These are phyloP conservation scores for Leucoraja ocellata DNA, from an alignment of 2,797 vertebrate genomes.

Conservation along the genomic window DNA sequence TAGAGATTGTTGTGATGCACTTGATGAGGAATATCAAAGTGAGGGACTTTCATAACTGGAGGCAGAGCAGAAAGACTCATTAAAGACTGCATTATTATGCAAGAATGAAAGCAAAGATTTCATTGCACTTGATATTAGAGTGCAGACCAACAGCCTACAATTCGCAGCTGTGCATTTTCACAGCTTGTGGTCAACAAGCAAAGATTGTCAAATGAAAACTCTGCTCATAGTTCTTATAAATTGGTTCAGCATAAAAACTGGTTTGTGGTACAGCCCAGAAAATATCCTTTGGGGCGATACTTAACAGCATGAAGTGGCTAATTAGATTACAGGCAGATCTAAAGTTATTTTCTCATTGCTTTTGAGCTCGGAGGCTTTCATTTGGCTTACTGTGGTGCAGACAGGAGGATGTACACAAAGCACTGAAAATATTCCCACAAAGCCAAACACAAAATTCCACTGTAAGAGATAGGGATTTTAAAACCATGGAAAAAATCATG, in stretches of 20 bases:
- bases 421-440: neutral
- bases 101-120: neutral
- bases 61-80: neutral
- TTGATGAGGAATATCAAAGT: neutral
- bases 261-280: neutral
- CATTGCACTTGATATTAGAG: neutral
- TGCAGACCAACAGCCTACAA: neutral
- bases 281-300: constrained; percentile 12
- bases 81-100: neutral
- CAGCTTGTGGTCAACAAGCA: constrained; percentile 23
- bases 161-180: neutral
- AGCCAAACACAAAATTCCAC: neutral
- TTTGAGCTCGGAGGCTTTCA: neutral
- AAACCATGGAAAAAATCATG: neutral
- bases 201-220: neutral
- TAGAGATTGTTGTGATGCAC: neutral
- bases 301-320: constrained; percentile 20
- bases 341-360: neutral
- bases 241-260: neutral
- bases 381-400: neutral
- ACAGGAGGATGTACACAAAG: neutral
- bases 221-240: constrained; percentile 5
- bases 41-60: neutral
- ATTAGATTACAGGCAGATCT: constrained; percentile 19
- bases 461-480: neutral